Conservation (phyloP, 1,140 invertebrate species). For the Copidosoma floridanum region DNA sequence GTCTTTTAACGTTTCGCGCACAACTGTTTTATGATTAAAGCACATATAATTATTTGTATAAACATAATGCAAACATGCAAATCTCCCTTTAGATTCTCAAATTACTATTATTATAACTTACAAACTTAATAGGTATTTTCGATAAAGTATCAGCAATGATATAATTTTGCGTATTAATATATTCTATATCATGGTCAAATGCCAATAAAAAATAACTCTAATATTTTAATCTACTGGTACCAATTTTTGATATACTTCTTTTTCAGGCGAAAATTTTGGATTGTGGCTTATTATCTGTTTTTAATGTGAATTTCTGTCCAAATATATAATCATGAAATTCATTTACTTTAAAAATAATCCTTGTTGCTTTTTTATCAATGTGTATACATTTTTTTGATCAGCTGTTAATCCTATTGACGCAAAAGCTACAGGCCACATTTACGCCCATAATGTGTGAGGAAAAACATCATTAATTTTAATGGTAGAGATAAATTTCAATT, state of each 20-base stretch:
- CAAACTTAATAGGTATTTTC: conserved; percentile 6
- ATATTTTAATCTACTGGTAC: conserved; percentile 30
- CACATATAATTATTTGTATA: neutral
- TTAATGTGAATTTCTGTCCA: conserved; percentile 37
- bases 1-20: neutral
- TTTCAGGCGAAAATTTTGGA: conserved; percentile 37
- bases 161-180: conserved; percentile 27
- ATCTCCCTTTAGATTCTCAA: neutral
- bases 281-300: conserved; percentile 46
- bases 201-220: conserved; percentile 34
- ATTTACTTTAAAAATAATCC: conserved; percentile 52
- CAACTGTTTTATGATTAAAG: neutral
- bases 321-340: conserved; percentile 51
- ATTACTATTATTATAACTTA: neutral
- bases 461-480: conserved; percentile 15
- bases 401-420: neutral
- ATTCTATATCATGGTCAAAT: conserved; percentile 33
- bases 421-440: neutral
- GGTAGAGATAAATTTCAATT: neutral
- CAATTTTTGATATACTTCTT: conserved; percentile 33
- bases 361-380: conserved; percentile 52
- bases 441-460: conserved; percentile 12
- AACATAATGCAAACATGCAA: neutral
- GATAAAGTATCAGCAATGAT: conserved; percentile 32
- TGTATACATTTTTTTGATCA: conserved; percentile 52